A percentile compares a stretch with the other conserved stretches of the same genome.
These are phyloP conservation scores for Prorops nasuta DNA, from an alignment of 1,140 invertebrate species.

Conservation along the genomic window DNA sequence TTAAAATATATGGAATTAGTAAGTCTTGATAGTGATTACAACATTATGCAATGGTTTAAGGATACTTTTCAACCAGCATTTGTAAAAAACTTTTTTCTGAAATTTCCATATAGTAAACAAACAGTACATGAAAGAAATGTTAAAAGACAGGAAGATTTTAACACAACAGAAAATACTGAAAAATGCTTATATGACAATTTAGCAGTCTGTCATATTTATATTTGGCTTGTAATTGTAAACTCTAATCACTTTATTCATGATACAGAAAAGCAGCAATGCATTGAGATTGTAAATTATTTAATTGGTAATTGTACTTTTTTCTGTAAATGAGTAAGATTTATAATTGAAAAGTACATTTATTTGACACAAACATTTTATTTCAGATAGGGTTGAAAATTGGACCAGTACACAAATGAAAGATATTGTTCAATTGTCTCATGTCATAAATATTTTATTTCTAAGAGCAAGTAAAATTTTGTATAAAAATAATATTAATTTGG, in stretches of 20 bases:
- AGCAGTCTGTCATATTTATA: constrained; percentile 40
- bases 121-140: constrained; percentile 13
- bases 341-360: no score
- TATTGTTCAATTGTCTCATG: constrained; percentile 36
- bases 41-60: constrained; percentile 51
- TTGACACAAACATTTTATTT: no score
- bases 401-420: constrained; percentile 18
- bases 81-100: constrained; percentile 53
- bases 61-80: constrained; percentile 56
- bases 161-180: constrained; percentile 7
- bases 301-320: constrained; percentile 20
- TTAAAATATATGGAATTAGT: constrained; percentile 56
- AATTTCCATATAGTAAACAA: constrained; percentile 57
- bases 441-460: constrained; percentile 48
- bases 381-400: constrained; percentile 39
- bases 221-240: constrained; percentile 42
- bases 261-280: constrained; percentile 26
- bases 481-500: constrained; percentile 31
- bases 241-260: constrained; percentile 5
- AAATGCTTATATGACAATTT: constrained; percentile 42
- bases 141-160: constrained; percentile 37
- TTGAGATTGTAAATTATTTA: constrained; percentile 28
- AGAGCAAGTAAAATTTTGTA: constrained; percentile 44
- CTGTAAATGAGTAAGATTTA: no score
- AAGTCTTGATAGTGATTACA: constrained; percentile 32